Evolutionary conservation across 1,140 invertebrate species (phyloP), one percentile per base, ranked within the genome.

Genomic region (Bombus huntii): DNA sequence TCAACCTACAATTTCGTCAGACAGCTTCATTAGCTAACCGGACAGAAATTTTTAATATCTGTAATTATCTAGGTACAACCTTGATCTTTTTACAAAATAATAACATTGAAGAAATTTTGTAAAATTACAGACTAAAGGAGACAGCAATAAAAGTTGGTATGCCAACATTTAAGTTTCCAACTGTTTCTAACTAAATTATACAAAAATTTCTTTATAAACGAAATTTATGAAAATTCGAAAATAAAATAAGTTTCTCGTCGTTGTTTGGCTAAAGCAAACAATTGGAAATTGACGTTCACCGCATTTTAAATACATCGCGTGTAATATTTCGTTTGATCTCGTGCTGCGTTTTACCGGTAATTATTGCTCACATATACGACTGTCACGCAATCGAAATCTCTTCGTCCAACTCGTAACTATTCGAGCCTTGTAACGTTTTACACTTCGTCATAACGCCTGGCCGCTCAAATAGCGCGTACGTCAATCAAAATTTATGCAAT

Each of bases 401-500:
- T n/a, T 12, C 28, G 10, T 42, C 37, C 53, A 62, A 12, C 44
- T 18, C 8, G 15, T 31, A 42, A 25, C 12, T 78, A 31, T 62
- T n/a, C 53, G 53, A 59, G 74, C 31, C 62, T 78, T 66, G 76
- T 66, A 79, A 79, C 39, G 42, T 79, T 79, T 79, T 66, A 22
- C 76, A 66, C 62, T 28, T 79, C 37, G 37, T 22, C 25, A 65
- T 42, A 78, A 25, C 39, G 9, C 2, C 28, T 31, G 3, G 28
- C 31, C 6, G 47, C 47, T 53, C 47, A 74, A 31, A 47, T 42
- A 73, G 39, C 57, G 34, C 25, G 75, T 6, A 62, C 28, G 37
- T 78, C 76, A 65, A 78, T 65, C 76, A 78, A 65, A 65, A 78
- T 78, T 78, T 65, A 62, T 62, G 28, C n/a, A 78, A 78, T 34